phyloP scores from a whole-genome alignment of 2,888 invertebrate genomes.

The Entomobrya proxima region DNA sequence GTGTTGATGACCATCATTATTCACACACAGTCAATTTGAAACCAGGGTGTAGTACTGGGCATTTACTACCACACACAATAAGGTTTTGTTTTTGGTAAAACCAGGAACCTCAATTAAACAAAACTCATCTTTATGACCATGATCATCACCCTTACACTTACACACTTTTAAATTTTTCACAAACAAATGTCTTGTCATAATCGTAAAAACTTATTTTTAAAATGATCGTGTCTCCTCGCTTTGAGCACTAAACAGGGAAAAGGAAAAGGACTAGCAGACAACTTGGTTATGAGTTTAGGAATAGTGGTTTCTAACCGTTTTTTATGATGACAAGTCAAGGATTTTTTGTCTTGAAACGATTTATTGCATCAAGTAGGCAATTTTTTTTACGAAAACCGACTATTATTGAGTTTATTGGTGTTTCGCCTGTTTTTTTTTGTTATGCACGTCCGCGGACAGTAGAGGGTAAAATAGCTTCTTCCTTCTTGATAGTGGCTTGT shows the following conservation, averaged over 20 bases:
- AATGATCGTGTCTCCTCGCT: neutral
- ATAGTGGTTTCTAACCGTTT: too few species aligned
- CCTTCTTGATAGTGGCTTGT: slow-evolving; percentile 8
- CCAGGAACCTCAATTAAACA: neutral
- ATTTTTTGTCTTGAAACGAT: neutral
- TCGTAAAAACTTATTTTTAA: neutral
- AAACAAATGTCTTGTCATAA: neutral
- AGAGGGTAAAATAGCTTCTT: neutral
- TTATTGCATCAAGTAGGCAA: neutral
- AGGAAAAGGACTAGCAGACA: too few species aligned
- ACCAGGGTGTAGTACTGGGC: slow-evolving; percentile 39
- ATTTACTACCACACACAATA: neutral
- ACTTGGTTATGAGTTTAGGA: too few species aligned
- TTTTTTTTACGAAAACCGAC: neutral
- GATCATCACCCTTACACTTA: too few species aligned
- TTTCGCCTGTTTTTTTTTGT: neutral
- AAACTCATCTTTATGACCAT: too few species aligned
- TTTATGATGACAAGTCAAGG: neutral
- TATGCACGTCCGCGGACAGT: neutral
- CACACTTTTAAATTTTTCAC: too few species aligned
- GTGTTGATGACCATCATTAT: neutral
- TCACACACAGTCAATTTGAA: slow-evolving; percentile 18
- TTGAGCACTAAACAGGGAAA: too few species aligned
- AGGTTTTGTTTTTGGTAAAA: too few species aligned
- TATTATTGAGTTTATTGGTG: slow-evolving; percentile 2